A percentile compares a stretch with the other conserved stretches of the same genome.
Conservation (phyloP, 2,797 vertebrate genomes). For the Anguilla marmorata region DNA sequence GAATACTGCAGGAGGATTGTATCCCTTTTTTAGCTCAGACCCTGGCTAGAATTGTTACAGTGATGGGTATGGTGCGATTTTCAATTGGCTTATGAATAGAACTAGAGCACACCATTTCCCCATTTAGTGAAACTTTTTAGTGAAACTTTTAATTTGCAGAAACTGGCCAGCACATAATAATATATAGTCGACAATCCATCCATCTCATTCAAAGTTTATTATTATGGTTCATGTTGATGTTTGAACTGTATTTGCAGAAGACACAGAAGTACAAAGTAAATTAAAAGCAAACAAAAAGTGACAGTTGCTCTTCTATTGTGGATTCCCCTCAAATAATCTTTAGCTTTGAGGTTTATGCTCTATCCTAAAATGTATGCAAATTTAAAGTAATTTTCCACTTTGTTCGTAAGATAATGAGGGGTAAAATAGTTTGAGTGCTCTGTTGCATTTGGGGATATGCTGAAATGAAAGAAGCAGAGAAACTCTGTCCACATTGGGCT, state of each 20-base stretch:
- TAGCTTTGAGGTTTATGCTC: background rate
- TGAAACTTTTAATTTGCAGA: background rate
- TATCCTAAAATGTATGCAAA: background rate
- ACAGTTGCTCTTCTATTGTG: background rate
- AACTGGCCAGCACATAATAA: background rate
- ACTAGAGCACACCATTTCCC: background rate
- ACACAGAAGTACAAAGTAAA: background rate
- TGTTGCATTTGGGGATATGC: background rate
- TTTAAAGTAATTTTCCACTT: background rate
- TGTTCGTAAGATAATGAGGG: background rate
- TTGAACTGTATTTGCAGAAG: background rate
- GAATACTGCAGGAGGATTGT: background rate
- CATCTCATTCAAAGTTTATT: background rate
- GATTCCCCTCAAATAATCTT: background rate
- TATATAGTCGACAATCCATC: background rate
- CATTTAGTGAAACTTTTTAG: background rate
- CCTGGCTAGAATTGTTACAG: background rate
- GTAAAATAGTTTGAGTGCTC: background rate
- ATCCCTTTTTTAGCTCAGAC: conserved; percentile 6
- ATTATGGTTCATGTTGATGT: background rate
- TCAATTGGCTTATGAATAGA: background rate
- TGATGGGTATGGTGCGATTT: background rate
- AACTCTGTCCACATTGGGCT: conserved; percentile 21
- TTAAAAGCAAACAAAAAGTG: background rate
- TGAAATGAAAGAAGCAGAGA: background rate